Base-by-base conservation (phyloP, 2,113 vertebrate genomes). In the Sakesphorus luctuosus region DNA sequence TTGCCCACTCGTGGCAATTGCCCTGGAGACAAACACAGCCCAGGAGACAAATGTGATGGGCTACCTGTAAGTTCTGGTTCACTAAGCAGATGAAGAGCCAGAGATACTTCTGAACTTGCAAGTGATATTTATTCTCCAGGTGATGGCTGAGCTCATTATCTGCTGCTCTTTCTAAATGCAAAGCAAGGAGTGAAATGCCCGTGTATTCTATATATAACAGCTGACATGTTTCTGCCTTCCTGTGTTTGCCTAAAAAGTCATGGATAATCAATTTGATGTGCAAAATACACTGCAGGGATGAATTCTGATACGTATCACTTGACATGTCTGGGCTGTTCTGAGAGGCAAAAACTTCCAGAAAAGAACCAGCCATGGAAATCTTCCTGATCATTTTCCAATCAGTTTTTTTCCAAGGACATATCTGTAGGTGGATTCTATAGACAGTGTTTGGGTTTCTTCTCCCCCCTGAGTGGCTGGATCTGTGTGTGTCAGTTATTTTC, bases 211-310 rank as follows among this genome's bases (percentile, higher is more conserved):
- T 76, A 26, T 80, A 1, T 62, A 93, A 71, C 91, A 92, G 76
- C 69, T 96, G 93, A 74, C 65, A 49, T 80, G 65, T 93, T 93
- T 84, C 80, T 92, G 76, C 89, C 84, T 81, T 92, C 80, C 89
- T 89, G 53, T 86, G 66, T 94, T 96, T 96, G 76, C 90, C 72
- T 89, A 90, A 94, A 71, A 75, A 84, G 65, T 89, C 73, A 78
- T 69, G 83, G 90, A 67, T 89, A 93, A 97, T 92, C 89, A 84
- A 93, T 95, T 74, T 90, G 86, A 93, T 89, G 89, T 77, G 94
- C 83, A 95, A 89, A 96, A 87, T 74, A 72, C 2, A 33, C 71
- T 55, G 65, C 80, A 52, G 58, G 90, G 89, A 33, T 84, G 94
- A 90, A 76, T 93, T 81, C 80, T 81, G 79, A 90, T 90, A 46